These are phyloP conservation scores for Asobara japonica DNA, from an alignment of 1,140 invertebrate genomes.

Conservation along the genomic window DNA sequence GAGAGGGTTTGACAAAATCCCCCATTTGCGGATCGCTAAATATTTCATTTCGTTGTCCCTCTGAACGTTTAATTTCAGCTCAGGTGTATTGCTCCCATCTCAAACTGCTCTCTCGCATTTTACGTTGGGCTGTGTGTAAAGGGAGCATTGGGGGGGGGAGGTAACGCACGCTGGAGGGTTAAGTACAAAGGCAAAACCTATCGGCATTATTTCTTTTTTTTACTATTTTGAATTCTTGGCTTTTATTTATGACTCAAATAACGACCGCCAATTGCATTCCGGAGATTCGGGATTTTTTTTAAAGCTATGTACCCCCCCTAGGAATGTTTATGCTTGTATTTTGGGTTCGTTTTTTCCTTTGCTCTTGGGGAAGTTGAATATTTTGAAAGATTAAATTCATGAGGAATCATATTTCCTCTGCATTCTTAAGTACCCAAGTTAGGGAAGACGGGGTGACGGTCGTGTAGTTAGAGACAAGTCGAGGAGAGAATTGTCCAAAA, in stretches of 20 bases:
- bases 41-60: constrained; percentile 61
- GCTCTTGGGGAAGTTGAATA: background rate
- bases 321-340: constrained; percentile 10
- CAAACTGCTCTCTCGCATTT: constrained; percentile 2
- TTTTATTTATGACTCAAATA: constrained; percentile 3
- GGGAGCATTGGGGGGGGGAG: background rate
- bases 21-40: constrained; percentile 55
- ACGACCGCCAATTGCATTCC: constrained; percentile 13
- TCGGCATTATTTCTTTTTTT: background rate
- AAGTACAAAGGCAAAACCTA: constrained; percentile 9
- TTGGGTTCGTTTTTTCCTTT: background rate
- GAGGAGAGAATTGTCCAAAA: no score
- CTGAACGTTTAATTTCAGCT: constrained; percentile 60
- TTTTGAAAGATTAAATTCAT: background rate
- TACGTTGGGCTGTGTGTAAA: background rate
- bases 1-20: constrained; percentile 20
- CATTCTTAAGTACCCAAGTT: background rate
- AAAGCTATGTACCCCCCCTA: background rate
- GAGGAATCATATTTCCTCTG: background rate
- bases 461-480: background rate
- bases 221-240: constrained; percentile 6
- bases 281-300: background rate
- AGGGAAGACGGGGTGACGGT: background rate
- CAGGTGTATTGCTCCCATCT: constrained; percentile 48
- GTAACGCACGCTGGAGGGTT: background rate